Base-by-base conservation (phyloP, 2,797 vertebrate species). In the Geotrypetes seraphini region DNA sequence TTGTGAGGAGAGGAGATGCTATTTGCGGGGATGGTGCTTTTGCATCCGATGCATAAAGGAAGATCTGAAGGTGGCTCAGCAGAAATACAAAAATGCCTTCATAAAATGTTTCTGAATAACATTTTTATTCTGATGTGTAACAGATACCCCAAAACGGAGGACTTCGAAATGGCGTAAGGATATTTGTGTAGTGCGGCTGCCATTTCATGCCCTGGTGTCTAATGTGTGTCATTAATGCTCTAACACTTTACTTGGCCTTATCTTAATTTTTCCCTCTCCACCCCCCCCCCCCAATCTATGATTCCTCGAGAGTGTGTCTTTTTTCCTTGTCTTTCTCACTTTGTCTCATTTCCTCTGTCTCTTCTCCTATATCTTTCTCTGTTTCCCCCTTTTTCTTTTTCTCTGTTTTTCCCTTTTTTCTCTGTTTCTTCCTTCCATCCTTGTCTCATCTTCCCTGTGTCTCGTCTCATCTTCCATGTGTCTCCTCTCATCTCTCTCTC, bases 161-260 rank as follows among this genome's bases (percentile, higher is more conserved):
- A 85, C 83, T 77, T 44, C 78, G 72, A 63, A 75, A 78, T 44
- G 79, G 78, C 68, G 87, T 90, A 89, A 89, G 88, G 73, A 63
- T 74, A 43, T 68, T 51, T 83, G 52, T 61, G 50, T 69, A 31
- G 44, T 45, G 43, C 47, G 41, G 23, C 44, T 33, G 36, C 43
- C 50, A 43, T 70, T 20, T 66, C 56, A 67, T 48, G 37, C 33
- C 37, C 12, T 43, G 34, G 32, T 25, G 44, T 22, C 29, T 31
- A n/a, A 22, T 39, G 28, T 36, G 49, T 40, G 31, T 51, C 52
- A 20, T 13, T 43, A 38, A 31, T 16, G 35, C 28, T 49, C 27
- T 19, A 33, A 47, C 33, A 46, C 36, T 16, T 19, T 45, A 12
- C 28, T 25, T n/a, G n/a, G n/a, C n/a, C n/a, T n/a, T 22, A 13